Percentiles rank a stretch among this genome's conserved stretches.
These are phyloP conservation scores for Sipunculus nudus DNA, from an alignment of 2,888 invertebrate genomes.

Conservation along the genomic window DNA sequence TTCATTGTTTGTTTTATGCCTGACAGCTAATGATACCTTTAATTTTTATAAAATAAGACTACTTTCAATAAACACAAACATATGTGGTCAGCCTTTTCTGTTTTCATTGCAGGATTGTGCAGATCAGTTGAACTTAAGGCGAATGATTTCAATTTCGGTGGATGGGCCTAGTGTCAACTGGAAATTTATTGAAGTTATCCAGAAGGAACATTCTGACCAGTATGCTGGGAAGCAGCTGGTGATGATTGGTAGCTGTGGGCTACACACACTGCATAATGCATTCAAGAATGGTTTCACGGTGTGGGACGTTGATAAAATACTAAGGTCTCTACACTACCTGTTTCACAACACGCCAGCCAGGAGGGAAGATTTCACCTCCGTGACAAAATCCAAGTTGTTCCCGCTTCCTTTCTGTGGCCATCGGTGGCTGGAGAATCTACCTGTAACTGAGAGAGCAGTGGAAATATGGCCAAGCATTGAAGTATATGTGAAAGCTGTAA, in stretches of 20 bases:
- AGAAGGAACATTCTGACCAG: background rate
- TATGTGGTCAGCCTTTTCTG: no score
- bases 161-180: conserved; percentile 12
- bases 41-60: no score
- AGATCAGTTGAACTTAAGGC: background rate
- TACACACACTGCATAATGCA: conserved; percentile 7
- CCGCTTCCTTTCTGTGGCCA: conserved; percentile 7
- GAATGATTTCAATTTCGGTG: background rate
- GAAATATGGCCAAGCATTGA: background rate
- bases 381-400: background rate
- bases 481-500: conserved; percentile 8
- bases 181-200: conserved; percentile 1
- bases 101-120: conserved; percentile 1
- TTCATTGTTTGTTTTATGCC: no score
- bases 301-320: background rate
- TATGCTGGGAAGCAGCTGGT: background rate
- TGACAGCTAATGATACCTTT: no score
- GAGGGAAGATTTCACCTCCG: background rate
- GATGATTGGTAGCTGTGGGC: conserved; percentile 8
- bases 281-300: conserved; percentile 1
- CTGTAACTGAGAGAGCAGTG: conserved; percentile 3
- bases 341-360: conserved; percentile 12
- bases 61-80: no score
- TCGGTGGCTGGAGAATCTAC: conserved; percentile 14
- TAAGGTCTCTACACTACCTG: background rate